phyloP scores from a whole-genome alignment of 2,888 invertebrate species.

The Oxycera nigricornis region DNA sequence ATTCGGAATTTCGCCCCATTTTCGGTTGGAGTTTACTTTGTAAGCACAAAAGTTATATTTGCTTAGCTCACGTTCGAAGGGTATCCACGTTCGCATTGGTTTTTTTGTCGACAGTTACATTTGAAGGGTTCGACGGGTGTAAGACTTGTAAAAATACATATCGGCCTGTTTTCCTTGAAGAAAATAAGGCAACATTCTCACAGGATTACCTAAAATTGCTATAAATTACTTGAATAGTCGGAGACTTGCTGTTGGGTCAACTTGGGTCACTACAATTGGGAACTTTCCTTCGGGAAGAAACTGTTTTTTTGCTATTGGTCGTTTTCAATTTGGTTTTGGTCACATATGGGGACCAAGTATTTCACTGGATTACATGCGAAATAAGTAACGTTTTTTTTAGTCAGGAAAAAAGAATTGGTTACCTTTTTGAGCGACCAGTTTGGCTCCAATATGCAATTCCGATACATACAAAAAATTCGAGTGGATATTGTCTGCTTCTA shows the following conservation, averaged over 20 bases:
- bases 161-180: not conserved
- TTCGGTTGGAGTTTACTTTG: conserved; percentile 16
- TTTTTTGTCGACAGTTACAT: not conserved
- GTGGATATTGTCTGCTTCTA: too few species aligned
- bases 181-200: conserved; percentile 16
- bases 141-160: not conserved
- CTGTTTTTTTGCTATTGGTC: too few species aligned
- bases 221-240: conserved; percentile 41
- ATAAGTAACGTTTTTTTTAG: too few species aligned
- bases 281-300: too few species aligned
- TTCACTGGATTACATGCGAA: too few species aligned
- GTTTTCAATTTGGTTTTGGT: too few species aligned
- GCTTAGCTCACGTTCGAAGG: not conserved
- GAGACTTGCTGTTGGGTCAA: not conserved
- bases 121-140: not conserved
- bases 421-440: too few species aligned
- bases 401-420: too few species aligned
- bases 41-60: conserved; percentile 26
- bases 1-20: conserved; percentile 29
- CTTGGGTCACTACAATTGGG: too few species aligned
- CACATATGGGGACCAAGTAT: too few species aligned
- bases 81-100: not conserved
- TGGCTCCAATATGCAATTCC: too few species aligned
- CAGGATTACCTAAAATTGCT: conserved; percentile 44
- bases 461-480: too few species aligned